Evolutionary conservation across 2,113 vertebrate genomes (phyloP).

Genomic region (Rhea pennata): DNA sequence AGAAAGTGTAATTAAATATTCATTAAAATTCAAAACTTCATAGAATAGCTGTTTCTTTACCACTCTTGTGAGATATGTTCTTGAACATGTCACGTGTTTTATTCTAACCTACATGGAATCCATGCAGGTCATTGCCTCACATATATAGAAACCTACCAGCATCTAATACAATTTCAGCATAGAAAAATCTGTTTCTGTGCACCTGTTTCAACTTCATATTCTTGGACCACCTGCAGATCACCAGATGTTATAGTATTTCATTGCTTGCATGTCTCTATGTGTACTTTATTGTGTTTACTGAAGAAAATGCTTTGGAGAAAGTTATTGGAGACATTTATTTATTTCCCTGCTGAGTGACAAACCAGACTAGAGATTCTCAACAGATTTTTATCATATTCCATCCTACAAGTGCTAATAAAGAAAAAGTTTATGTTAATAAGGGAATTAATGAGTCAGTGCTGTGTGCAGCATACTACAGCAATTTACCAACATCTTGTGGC

Average conservation of each 20-base stretch:
- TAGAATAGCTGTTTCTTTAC: background rate
- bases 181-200: conserved; percentile 42
- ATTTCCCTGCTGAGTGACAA: conserved; percentile 57
- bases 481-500: background rate
- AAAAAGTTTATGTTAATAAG: conserved; percentile 18
- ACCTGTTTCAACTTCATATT: conserved; percentile 35
- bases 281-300: conserved; percentile 51
- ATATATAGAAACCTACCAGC: background rate
- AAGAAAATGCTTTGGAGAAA: conserved; percentile 37
- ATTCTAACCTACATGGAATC: background rate
- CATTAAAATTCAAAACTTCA: background rate
- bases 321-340: conserved; percentile 54
- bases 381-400: conserved; percentile 9
- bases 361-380: conserved; percentile 9
- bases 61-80: background rate
- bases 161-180: conserved; percentile 49
- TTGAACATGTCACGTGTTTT: background rate
- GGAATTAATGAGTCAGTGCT: conserved; percentile 1
- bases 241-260: conserved; percentile 62
- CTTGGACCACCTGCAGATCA: conserved; percentile 35
- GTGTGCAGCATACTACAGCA: background rate
- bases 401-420: conserved; percentile 25
- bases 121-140: conserved; percentile 13
- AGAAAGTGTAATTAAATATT: background rate
- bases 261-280: conserved; percentile 18